Evolutionary conservation across 1,140 invertebrate genomes (phyloP).

Genomic region (Apis mellifera): Amel_HAv3.1 CM009934.2:3186501-3187000

Average conservation of each 20-base stretch:
- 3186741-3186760: slow-evolving; percentile 11
- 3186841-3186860: slow-evolving; percentile 31
- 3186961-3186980: slow-evolving; percentile 80
- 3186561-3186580: too few species aligned
- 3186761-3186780: too few species aligned
- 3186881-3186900: slow-evolving; percentile 37
- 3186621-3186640: slow-evolving; percentile 31
- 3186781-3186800: background rate
- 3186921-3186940: background rate
- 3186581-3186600: too few species aligned
- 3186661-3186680: slow-evolving; percentile 21
- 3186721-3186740: slow-evolving; percentile 35
- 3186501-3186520: too few species aligned
- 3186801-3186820: slow-evolving; percentile 31
- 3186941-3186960: slow-evolving; percentile 75
- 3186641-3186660: slow-evolving; percentile 7
- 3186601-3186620: background rate
- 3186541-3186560: too few species aligned
- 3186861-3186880: slow-evolving; percentile 12
- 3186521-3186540: too few species aligned
- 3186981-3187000: slow-evolving; percentile 76
- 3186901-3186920: slow-evolving; percentile 48
- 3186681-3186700: slow-evolving; percentile 34
- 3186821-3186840: slow-evolving; percentile 19
- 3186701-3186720: slow-evolving; percentile 22